Conservation (phyloP, 2,888 invertebrate genomes). For the Crematogaster levior region DNA sequence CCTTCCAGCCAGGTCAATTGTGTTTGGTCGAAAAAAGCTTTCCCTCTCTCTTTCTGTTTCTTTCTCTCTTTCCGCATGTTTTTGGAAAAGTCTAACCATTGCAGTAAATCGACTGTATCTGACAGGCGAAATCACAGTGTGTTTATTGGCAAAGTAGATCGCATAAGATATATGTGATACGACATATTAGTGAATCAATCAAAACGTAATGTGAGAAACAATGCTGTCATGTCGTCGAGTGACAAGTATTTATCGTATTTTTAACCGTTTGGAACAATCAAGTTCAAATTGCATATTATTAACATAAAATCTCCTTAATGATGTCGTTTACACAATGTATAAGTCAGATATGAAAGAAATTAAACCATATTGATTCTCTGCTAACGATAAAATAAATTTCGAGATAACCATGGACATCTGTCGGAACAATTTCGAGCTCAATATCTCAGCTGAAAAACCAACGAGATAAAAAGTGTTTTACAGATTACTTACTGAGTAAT, state of each 20-base stretch:
- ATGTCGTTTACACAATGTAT: neutral
- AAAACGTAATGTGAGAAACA: neutral
- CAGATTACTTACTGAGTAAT: constrained; percentile 27
- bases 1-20: constrained; percentile 2
- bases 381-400: constrained; percentile 55
- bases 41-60: neutral
- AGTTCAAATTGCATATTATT: neutral
- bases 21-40: constrained; percentile 18
- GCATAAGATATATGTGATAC: no score
- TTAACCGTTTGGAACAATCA: neutral
- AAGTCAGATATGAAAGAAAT: constrained; percentile 15
- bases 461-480: constrained; percentile 28
- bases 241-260: neutral
- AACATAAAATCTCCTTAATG: neutral
- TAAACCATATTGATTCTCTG: constrained; percentile 47
- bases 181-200: neutral
- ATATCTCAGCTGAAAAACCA: constrained; percentile 45
- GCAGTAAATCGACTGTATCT: constrained; percentile 17
- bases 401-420: constrained; percentile 32
- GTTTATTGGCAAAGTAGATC: constrained; percentile 28
- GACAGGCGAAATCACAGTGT: constrained; percentile 2
- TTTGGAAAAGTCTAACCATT: neutral
- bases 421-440: constrained; percentile 56
- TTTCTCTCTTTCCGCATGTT: neutral
- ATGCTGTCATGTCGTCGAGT: no score